Evolutionary conservation across 2,888 invertebrate genomes (phyloP).

Genomic region (Ectobius pallidus): DNA sequence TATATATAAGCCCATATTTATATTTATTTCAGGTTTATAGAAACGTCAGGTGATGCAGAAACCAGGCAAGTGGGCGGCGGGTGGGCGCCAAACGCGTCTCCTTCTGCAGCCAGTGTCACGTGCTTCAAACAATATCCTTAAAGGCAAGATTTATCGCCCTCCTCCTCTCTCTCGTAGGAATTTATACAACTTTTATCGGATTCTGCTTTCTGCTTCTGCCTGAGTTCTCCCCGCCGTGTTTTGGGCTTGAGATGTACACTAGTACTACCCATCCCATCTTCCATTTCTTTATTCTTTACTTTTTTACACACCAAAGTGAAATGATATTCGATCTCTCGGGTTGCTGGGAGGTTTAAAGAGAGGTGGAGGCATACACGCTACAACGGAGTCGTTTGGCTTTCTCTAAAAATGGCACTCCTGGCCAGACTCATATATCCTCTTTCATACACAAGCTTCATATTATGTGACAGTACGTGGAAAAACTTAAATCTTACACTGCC

Average conservation of each 20-base stretch:
- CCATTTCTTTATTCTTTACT: slow-evolving; percentile 15
- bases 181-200: slow-evolving; percentile 40
- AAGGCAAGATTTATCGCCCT: slow-evolving; percentile 34
- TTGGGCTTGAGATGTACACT: slow-evolving; percentile 5
- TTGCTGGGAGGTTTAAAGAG: not conserved
- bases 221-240: slow-evolving; percentile 5
- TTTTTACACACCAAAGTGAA: slow-evolving; percentile 21
- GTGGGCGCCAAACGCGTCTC: slow-evolving; percentile 11
- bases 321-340: slow-evolving; percentile 25
- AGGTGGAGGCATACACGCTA: not conserved
- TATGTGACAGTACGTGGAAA: no score
- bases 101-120: slow-evolving; percentile 8
- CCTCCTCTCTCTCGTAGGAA: slow-evolving; percentile 23
- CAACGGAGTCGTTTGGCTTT: no score
- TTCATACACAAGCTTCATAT: no score
- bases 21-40: no score
- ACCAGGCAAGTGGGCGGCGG: not conserved
- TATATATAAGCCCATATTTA: no score
- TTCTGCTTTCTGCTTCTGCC: slow-evolving; percentile 33
- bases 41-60: no score
- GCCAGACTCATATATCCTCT: no score
- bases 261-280: not conserved
- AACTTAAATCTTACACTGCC: no score
- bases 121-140: slow-evolving; percentile 34
- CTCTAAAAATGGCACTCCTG: no score